These are phyloP conservation scores for Drosophila peninsularis DNA, from an alignment of 2,888 invertebrate species.

Conservation along the genomic window DNA sequence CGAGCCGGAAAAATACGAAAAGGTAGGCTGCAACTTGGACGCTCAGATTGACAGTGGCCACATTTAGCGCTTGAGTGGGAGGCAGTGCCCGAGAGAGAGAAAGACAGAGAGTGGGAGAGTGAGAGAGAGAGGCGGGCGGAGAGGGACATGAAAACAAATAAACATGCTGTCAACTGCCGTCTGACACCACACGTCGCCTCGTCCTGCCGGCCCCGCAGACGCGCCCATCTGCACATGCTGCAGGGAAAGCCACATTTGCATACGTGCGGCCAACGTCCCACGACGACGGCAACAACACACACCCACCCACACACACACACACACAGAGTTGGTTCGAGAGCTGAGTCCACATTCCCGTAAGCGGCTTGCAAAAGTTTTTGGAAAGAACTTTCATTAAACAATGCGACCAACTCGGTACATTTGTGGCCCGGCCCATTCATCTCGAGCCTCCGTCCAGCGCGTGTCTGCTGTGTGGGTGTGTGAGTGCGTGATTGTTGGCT, in stretches of 20 bases:
- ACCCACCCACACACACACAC: conserved; percentile 23
- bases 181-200: conserved; percentile 76
- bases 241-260: conserved; percentile 56
- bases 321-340: conserved; percentile 17
- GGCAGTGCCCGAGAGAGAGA: neutral
- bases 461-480: conserved; percentile 8
- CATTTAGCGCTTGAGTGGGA: conserved; percentile 9
- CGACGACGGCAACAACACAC: conserved; percentile 35
- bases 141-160: conserved; percentile 69
- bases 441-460: conserved; percentile 49
- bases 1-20: conserved; percentile 15
- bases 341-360: conserved; percentile 39
- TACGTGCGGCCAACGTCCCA: conserved; percentile 64
- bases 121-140: conserved; percentile 1
- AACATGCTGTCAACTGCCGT: conserved; percentile 81
- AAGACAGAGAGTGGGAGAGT: neutral
- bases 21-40: conserved; percentile 26
- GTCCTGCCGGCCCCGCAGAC: conserved; percentile 32
- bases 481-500: conserved; percentile 13
- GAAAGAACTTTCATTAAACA: conserved; percentile 80
- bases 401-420: conserved; percentile 73
- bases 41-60: conserved; percentile 53
- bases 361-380: conserved; percentile 71
- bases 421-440: conserved; percentile 65
- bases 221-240: conserved; percentile 37